Evolutionary conservation across 2,113 vertebrate genomes (phyloP), one percentile per base, ranked within the genome.

Genomic region (Gymnorhina tibicen): DNA sequence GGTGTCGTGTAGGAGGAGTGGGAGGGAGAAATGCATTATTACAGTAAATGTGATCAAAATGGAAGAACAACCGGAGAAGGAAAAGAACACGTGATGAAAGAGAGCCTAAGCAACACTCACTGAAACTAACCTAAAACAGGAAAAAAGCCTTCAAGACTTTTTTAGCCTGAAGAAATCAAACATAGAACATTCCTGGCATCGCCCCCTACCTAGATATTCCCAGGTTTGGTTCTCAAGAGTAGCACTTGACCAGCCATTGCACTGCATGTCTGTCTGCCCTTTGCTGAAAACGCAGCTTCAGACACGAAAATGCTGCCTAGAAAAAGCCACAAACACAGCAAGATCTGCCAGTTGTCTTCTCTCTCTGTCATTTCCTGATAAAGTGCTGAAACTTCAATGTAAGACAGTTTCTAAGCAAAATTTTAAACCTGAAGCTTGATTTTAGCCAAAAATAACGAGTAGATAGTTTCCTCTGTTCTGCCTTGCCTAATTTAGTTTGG

Each of bases 1-100:
- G 60, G 3, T 35, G 44, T 32, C 2, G 6, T 52, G 95, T 87
- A 74, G 95, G 93, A 89, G 88, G 90, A 86, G 86, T 73, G 69
- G 91, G 88, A 94, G 66, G 70, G 47, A 93, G 59, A 89, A 94
- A 58, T 15, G 13, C 47, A 59, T 87, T 83, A 14, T 96, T 96
- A 96, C 95, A 74, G 93, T 95, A 97, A 97, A 93, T 86, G n/a
- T 80, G 90, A 93, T 56, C 75, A 83, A 78, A 93, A 93, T 86
- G 68, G 68, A 69, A 94, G 83, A 91, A 87, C 44, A 87, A 68
- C 37, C 3, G 1, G 76, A 96, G 80, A 93, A 78, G 28, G n/a
- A 93, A 53, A 56, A 74, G 82, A 56, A 16, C 37, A 41, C 26
- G 90, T 89, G 39, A 73, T 50, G 59, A 81, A 87, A 87, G 44